Evolutionary conservation across 2,797 vertebrate species (phyloP).

Genomic region (Myotis daubentonii): DNA sequence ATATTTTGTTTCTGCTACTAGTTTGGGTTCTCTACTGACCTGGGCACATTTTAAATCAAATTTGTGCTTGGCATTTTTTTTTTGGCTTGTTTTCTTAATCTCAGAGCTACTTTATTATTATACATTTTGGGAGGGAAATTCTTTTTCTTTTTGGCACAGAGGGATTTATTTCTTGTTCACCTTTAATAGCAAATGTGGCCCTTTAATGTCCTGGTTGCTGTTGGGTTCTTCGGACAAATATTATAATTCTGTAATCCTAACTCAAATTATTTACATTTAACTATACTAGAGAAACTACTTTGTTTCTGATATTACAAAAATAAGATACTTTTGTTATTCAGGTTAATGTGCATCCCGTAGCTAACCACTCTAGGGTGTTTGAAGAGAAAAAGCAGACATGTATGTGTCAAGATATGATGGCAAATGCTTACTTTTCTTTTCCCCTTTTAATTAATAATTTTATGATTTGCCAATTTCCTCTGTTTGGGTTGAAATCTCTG

Average conservation of each 20-base stretch:
- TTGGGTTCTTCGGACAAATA: neutral
- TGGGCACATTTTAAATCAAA: neutral
- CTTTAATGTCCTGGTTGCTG: neutral
- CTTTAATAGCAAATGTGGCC: neutral
- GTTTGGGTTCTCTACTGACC: neutral
- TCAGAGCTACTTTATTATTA: neutral
- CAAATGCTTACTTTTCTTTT: neutral
- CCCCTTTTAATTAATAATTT: neutral
- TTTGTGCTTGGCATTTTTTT: neutral
- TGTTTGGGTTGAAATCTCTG: conserved; percentile 25
- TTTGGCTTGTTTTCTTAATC: neutral
- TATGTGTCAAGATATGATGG: neutral
- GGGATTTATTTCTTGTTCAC: neutral
- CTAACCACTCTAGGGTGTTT: neutral
- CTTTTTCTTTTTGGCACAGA: neutral
- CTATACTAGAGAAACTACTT: neutral
- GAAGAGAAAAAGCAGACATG: conserved; percentile 5
- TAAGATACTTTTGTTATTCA: neutral
- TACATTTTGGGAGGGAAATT: neutral
- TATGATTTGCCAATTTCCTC: neutral
- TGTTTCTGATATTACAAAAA: conserved; percentile 8
- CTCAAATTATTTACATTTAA: conserved; percentile 16
- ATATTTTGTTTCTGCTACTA: neutral
- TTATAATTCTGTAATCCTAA: neutral
- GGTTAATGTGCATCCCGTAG: neutral